Evolutionary conservation across 64 coral and sea anemone species (phyloP).

Genomic region (Acropora tenuis): DNA sequence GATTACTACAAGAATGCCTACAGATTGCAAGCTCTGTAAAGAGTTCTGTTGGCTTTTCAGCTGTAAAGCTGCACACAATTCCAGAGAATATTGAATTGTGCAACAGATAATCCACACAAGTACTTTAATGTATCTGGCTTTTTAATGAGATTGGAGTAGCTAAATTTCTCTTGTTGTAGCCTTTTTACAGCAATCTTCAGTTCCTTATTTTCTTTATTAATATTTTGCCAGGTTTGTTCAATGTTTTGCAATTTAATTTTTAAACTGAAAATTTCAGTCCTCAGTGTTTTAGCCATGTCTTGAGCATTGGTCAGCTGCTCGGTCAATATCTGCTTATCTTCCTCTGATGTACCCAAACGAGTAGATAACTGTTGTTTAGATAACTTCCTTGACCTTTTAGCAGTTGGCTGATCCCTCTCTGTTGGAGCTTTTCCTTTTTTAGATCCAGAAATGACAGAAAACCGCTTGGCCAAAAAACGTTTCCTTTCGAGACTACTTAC

Average conservation of each 20-base stretch:
- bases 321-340: slow-evolving; percentile 16
- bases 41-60: slow-evolving; percentile 28
- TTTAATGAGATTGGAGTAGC: slow-evolving; percentile 3
- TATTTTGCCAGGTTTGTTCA: slow-evolving; percentile 24
- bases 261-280: slow-evolving; percentile 30
- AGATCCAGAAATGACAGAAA: slow-evolving; percentile 22
- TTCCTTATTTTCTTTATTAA: slow-evolving; percentile 22
- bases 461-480: slow-evolving; percentile 24
- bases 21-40: slow-evolving; percentile 54
- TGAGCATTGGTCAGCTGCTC: slow-evolving; percentile 37
- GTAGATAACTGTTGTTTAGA: slow-evolving; percentile 41
- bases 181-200: slow-evolving; percentile 39
- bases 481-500: slow-evolving; percentile 37
- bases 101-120: slow-evolving; percentile 61
- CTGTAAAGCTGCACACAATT: slow-evolving; percentile 43
- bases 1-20: not conserved
- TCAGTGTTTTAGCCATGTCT: slow-evolving; percentile 28
- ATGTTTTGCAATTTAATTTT: slow-evolving; percentile 39
- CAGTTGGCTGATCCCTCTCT: not conserved
- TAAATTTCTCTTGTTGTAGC: slow-evolving; percentile 24
- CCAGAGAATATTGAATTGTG: slow-evolving; percentile 57
- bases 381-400: slow-evolving; percentile 21
- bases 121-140: slow-evolving; percentile 60
- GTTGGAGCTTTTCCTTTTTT: slow-evolving; percentile 28
- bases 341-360: slow-evolving; percentile 19